A percentile compares a stretch with the other conserved stretches of the same genome.
phyloP scores from a whole-genome alignment of 2,888 invertebrate genomes.

The Macaria notata region DNA sequence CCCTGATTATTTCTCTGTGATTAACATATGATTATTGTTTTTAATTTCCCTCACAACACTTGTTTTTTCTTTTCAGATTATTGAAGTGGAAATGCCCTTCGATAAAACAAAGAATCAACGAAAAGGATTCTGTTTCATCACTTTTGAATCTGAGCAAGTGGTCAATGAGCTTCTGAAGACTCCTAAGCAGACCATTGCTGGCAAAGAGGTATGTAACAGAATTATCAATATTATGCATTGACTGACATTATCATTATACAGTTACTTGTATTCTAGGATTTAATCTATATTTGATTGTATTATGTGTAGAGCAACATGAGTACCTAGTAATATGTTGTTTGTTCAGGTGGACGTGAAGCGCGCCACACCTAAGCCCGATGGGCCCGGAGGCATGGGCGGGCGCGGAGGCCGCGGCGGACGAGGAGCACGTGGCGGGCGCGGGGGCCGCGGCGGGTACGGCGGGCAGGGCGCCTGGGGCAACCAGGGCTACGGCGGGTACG shows the following conservation, averaged over 20 bases:
- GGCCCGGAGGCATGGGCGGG: constrained; percentile 85
- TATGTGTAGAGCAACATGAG: too few species aligned
- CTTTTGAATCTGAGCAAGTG: constrained; percentile 97
- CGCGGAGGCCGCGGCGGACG: constrained; percentile 85
- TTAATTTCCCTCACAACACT: too few species aligned
- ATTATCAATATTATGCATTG: background rate
- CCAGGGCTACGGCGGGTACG: constrained; percentile 85
- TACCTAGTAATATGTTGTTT: background rate
- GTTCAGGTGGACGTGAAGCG: constrained; percentile 95
- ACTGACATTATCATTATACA: too few species aligned
- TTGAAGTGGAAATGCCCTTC: constrained; percentile 98
- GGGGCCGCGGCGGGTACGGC: constrained; percentile 86
- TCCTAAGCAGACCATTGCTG: constrained; percentile 95
- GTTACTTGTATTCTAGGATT: too few species aligned
- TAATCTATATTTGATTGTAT: too few species aligned
- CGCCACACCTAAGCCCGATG: constrained; percentile 95
- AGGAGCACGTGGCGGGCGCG: constrained; percentile 86
- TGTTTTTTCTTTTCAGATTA: constrained; percentile 84
- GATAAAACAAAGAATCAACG: constrained; percentile 98
- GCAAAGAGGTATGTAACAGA: constrained; percentile 88
- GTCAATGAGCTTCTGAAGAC: constrained; percentile 95
- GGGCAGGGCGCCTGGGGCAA: constrained; percentile 86
- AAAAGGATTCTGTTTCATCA: constrained; percentile 98
- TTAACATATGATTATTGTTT: too few species aligned
- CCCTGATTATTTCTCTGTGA: constrained; percentile 54